A percentile compares a stretch with the other conserved stretches of the same genome.
Conservation (phyloP, 2,888 invertebrate species). For the Ectemnius lituratus region DNA sequence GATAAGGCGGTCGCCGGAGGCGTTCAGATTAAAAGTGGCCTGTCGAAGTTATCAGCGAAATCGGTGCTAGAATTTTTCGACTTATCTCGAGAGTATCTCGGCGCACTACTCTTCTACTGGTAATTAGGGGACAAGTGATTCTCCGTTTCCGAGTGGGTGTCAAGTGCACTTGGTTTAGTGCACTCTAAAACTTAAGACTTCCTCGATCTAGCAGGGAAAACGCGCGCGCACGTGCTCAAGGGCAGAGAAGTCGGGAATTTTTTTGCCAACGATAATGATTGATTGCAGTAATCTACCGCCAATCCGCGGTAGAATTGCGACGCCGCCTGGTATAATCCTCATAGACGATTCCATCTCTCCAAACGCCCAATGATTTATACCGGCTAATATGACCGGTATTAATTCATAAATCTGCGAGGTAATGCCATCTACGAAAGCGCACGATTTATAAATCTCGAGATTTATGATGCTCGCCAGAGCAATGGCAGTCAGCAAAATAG, state of each 20-base stretch:
- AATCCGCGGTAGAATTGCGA: constrained; percentile 26
- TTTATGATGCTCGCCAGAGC: constrained; percentile 44
- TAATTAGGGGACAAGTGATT: background rate
- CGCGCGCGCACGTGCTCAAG: too few relatives aligned
- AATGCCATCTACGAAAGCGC: constrained; percentile 59
- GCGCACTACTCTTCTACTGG: background rate
- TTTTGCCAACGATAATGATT: constrained; percentile 35
- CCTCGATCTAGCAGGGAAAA: background rate
- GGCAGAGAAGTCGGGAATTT: background rate
- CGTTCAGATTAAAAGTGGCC: constrained; percentile 19
- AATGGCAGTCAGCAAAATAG: constrained; percentile 35
- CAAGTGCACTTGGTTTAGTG: background rate
- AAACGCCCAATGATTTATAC: constrained; percentile 54
- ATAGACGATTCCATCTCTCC: constrained; percentile 53
- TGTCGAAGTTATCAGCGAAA: constrained; percentile 5
- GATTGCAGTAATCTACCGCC: constrained; percentile 34
- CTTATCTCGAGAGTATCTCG: constrained; percentile 3
- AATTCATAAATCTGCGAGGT: constrained; percentile 59
- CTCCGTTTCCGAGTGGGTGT: too few relatives aligned
- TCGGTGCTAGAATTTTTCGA: background rate
- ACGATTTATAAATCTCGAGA: constrained; percentile 60
- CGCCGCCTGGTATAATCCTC: constrained; percentile 39
- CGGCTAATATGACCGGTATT: constrained; percentile 60
- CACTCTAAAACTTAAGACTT: background rate
- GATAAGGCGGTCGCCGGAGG: constrained; percentile 13